These are phyloP conservation scores for Harpalus rubripes DNA, from an alignment of 2,888 invertebrate genomes.

Conservation along the genomic window DNA sequence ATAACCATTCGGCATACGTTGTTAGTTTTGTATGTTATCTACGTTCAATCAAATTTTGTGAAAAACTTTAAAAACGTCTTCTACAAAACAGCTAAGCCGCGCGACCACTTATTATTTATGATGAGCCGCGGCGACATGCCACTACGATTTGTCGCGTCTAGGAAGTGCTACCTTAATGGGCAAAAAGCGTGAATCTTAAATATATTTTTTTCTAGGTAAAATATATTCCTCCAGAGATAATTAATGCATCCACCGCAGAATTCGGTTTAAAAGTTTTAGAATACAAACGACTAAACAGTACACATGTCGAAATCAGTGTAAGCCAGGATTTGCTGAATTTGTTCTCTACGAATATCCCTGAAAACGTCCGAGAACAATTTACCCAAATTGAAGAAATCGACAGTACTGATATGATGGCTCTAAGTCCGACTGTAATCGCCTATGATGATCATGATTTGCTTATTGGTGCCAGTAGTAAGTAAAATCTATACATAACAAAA, in stretches of 20 bases:
- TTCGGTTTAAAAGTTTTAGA: constrained; percentile 12
- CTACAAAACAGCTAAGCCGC: too few species aligned
- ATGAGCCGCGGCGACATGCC: too few species aligned
- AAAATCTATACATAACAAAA: not conserved
- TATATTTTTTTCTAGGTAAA: not conserved
- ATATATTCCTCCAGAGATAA: not conserved
- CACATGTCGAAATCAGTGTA: not conserved
- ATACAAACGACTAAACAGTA: constrained; percentile 11
- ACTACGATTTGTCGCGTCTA: too few species aligned
- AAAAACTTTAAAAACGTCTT: too few species aligned
- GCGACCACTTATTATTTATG: too few species aligned
- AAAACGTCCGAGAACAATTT: not conserved
- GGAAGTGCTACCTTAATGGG: too few species aligned
- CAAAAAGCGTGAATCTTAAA: not conserved
- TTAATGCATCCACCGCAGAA: not conserved
- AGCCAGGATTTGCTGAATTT: not conserved
- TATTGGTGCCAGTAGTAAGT: constrained; percentile 21
- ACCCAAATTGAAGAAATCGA: not conserved
- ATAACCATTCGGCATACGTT: too few species aligned
- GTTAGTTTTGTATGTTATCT: too few species aligned
- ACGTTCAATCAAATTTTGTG: too few species aligned
- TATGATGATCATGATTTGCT: constrained; percentile 47
- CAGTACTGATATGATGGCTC: not conserved
- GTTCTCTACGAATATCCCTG: not conserved
- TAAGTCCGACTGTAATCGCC: constrained; percentile 26